Base-by-base conservation (phyloP, 2,113 vertebrate genomes). In the Pandion haliaetus region DNA sequence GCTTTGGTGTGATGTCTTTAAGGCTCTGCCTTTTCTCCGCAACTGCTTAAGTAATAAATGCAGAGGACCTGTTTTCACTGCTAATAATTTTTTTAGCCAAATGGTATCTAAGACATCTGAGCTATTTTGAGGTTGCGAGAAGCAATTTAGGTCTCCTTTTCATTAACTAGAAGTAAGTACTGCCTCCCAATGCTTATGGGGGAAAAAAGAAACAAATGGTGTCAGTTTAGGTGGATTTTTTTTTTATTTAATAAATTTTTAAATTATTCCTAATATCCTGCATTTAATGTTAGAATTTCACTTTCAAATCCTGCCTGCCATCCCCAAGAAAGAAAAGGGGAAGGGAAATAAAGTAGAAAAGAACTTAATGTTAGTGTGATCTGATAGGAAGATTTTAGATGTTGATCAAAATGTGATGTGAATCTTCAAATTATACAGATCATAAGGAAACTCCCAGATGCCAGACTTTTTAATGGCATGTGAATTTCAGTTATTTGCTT, bases 71-170 rank as follows among this genome's bases (percentile, higher is more conserved):
- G 89, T 94, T 91, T 95, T 93, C 34, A 34, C 54, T 91, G 73
- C 91, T 94, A 89, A 91, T 91, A 63, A 29, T 91, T 83, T 84
- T 74, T 95, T 73, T 49, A 87, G 87, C 90, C 92, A 94, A 82
- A 69, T 72, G 50, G 47, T 81, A 78, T 61, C 84, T 65, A 72
- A 96, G 90, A 82, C 38, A 79, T 90, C 54, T 58, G 78, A 90
- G 66, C 78, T 93, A 85, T 96, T 96, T 78, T 45, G 87, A 90
- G 66, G 58, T 65, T 93, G 71, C 45, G 69, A 90, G 91, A 97
- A 96, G 78, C 55, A 82, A 71, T 82, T 91, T 58, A 65, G 24
- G 40, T 79, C 34, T 89, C 59, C 44, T 49, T 81, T 61, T 88
- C 0, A 0, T 65, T 91, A 88, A 45, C 28, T 69, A 76, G n/a